Percentiles rank a stretch among this genome's conserved stretches.
Evolutionary conservation across 2,797 vertebrate species (phyloP).

Genomic region (Lates japonicus): DNA sequence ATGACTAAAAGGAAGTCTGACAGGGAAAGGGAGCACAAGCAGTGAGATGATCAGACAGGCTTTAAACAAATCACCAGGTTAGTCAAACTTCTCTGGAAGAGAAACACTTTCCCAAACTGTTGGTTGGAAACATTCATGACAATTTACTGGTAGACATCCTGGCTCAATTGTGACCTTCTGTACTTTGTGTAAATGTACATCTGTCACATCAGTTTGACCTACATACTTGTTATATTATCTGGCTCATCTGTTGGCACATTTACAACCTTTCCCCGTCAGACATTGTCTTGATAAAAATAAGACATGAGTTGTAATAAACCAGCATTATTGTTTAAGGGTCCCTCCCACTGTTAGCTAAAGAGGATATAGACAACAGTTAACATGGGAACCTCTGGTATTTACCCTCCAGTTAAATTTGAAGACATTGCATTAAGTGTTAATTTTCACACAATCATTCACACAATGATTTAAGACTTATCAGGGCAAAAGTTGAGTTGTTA

Average conservation of each 20-base stretch:
- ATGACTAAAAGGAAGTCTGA: not conserved
- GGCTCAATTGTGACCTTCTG: not conserved
- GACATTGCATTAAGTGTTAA: not conserved
- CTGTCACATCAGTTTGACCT: constrained; percentile 1
- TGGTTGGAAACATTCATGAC: not conserved
- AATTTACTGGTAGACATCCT: not conserved
- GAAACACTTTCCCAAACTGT: not conserved
- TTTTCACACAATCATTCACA: not conserved
- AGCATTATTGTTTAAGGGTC: not conserved
- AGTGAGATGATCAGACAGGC: not conserved
- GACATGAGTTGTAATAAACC: not conserved
- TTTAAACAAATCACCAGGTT: not conserved
- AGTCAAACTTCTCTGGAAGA: not conserved
- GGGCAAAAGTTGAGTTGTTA: not conserved
- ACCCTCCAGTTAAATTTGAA: not conserved
- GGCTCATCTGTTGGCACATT: not conserved
- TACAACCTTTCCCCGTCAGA: not conserved
- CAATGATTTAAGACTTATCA: not conserved
- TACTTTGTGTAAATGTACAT: not conserved
- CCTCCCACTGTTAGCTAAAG: not conserved
- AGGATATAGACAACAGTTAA: not conserved
- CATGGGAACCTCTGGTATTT: no score
- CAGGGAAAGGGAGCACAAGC: not conserved
- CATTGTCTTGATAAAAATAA: not conserved
- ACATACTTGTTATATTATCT: not conserved